These are phyloP conservation scores for Amphimedon queenslandica DNA, from an alignment of 37 sponge, comb jelly and placozoan genomes.

Conservation along the genomic window DNA sequence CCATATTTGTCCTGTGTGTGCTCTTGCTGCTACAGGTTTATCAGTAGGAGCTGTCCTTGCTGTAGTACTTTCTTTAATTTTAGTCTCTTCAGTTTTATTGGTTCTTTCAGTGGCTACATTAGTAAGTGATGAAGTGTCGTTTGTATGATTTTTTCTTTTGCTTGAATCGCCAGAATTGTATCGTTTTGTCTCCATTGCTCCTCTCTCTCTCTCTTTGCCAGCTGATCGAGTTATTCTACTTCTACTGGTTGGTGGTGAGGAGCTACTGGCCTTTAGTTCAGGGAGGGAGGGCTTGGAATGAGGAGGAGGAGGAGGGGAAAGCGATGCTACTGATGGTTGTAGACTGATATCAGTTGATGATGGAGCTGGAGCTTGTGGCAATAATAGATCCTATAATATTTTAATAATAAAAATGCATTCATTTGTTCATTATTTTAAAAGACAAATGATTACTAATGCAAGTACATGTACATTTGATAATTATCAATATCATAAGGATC, in stretches of 20 bases:
- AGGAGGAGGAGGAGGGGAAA: constrained; percentile 4
- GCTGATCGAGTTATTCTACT: neutral
- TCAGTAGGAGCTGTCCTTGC: too few relatives aligned
- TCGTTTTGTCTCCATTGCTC: too few relatives aligned
- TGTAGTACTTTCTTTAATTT: neutral
- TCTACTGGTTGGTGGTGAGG: neutral
- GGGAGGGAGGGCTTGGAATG: neutral
- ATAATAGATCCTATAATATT: too few relatives aligned
- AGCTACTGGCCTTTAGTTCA: neutral
- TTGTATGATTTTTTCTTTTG: neutral
- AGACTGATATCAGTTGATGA: neutral
- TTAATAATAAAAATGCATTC: too few relatives aligned
- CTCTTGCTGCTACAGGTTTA: neutral
- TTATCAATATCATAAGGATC: too few relatives aligned
- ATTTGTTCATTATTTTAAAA: too few relatives aligned
- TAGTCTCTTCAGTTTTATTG: neutral
- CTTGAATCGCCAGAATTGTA: neutral
- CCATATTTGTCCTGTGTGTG: constrained; percentile 29
- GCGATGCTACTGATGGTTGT: neutral
- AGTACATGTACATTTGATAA: too few relatives aligned
- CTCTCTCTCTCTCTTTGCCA: neutral
- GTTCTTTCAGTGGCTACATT: neutral
- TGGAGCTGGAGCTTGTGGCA: neutral
- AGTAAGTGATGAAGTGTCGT: neutral
- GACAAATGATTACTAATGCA: too few relatives aligned